Conservation (phyloP, 92 coral and sea anemone genomes). For the Isaurus tuberculatus region DNA sequence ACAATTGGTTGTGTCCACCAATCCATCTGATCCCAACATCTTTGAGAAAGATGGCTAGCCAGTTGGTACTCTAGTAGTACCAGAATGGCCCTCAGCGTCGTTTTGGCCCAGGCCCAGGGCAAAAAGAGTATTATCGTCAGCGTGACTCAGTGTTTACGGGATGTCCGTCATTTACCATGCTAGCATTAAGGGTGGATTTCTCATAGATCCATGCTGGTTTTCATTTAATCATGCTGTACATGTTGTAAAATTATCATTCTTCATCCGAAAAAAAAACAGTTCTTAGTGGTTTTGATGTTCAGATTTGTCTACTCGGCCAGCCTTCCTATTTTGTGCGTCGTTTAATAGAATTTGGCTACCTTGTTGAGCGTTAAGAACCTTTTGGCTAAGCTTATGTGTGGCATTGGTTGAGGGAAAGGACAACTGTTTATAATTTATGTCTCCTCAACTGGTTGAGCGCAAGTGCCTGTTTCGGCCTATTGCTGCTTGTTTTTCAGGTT, state of each 20-base stretch:
- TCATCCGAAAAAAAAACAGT: not conserved
- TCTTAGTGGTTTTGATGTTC: not conserved
- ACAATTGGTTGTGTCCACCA: no score
- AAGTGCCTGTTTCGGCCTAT: slow-evolving; percentile 12
- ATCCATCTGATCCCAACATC: no score
- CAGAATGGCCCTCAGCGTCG: no score
- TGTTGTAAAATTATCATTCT: not conserved
- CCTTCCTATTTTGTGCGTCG: not conserved
- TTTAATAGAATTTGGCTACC: not conserved
- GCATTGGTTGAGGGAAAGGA: slow-evolving; percentile 4
- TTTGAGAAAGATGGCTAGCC: no score
- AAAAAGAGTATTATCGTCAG: slow-evolving; percentile 22
- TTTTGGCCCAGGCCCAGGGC: slow-evolving; percentile 46
- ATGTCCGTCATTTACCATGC: slow-evolving; percentile 40
- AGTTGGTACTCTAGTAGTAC: no score
- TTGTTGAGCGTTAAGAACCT: slow-evolving; percentile 14
- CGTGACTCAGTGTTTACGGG: slow-evolving; percentile 40
- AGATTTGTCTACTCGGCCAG: slow-evolving; percentile 6
- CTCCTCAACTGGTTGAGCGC: not conserved
- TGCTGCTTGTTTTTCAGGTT: not conserved
- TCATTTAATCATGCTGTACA: not conserved
- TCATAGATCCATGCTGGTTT: slow-evolving; percentile 8
- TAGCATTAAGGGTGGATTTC: slow-evolving; percentile 27
- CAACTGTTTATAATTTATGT: not conserved
- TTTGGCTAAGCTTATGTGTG: slow-evolving; percentile 6